Percentiles rank a stretch among this genome's conserved stretches.
Conservation (phyloP, 2,113 vertebrate genomes). For the Pagrus major region DNA sequence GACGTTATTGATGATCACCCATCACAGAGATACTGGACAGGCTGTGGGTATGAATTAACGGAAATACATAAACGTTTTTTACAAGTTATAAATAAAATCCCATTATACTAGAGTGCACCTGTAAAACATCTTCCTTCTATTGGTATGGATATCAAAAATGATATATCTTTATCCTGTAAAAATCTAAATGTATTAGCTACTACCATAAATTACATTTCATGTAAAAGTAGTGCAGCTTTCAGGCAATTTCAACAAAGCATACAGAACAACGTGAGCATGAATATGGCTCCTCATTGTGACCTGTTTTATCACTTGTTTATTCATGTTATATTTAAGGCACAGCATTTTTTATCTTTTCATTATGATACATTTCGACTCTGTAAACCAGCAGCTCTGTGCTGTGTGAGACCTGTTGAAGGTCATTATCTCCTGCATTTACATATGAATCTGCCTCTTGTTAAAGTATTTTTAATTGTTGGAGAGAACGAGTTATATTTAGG, state of each 20-base stretch:
- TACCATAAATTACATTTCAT: not conserved
- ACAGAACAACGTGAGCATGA: not conserved
- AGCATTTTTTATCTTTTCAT: slow-evolving; percentile 9
- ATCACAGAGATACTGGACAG: not conserved
- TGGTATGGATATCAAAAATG: not conserved
- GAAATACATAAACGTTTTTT: not conserved
- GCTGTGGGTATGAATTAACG: not conserved
- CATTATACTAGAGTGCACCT: not conserved
- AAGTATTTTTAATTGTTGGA: slow-evolving; percentile 1
- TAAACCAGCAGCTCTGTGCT: not conserved
- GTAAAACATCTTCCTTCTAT: not conserved
- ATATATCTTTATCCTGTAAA: not conserved
- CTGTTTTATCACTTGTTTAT: slow-evolving; percentile 11
- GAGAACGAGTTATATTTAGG: slow-evolving; percentile 17
- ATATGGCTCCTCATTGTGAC: not conserved
- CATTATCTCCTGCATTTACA: slow-evolving; percentile 15
- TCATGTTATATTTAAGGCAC: not conserved
- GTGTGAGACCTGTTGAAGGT: slow-evolving; percentile 23
- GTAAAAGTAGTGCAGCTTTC: not conserved
- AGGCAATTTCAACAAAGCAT: not conserved
- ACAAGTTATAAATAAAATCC: slow-evolving; percentile 9
- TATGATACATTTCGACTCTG: slow-evolving; percentile 3
- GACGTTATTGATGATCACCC: slow-evolving; percentile 24
- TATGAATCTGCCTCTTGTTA: not conserved
- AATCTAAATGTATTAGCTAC: not conserved